Percentiles rank a stretch among this genome's conserved stretches.
These are phyloP conservation scores for Ochropacha duplaris DNA, from an alignment of 2,888 invertebrate species.

Conservation along the genomic window DNA sequence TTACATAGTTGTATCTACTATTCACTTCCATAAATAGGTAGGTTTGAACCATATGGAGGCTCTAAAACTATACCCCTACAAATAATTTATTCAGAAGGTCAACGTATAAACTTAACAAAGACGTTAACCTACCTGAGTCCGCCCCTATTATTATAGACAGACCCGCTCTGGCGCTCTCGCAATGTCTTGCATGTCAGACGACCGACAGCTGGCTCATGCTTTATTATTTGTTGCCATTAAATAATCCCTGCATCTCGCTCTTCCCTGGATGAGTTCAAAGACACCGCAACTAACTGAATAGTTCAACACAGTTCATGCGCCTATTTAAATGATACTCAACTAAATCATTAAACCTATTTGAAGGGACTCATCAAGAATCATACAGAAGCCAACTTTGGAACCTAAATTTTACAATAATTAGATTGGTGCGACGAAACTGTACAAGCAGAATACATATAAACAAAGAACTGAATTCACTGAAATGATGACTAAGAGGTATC, in stretches of 20 bases:
- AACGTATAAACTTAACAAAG: constrained; percentile 15
- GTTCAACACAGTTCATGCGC: constrained; percentile 51
- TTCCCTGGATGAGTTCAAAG: constrained; percentile 67
- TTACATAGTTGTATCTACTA: too few species aligned
- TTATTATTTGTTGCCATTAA: constrained; percentile 58
- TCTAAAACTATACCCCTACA: neutral
- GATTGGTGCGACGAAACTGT: constrained; percentile 10
- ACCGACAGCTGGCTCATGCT: constrained; percentile 64
- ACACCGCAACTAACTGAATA: constrained; percentile 47
- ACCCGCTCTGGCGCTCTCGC: constrained; percentile 22
- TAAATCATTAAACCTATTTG: constrained; percentile 3
- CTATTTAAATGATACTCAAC: constrained; percentile 33
- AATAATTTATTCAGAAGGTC: neutral
- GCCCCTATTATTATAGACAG: constrained; percentile 44
- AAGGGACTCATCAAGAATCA: too few species aligned
- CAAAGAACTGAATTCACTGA: constrained; percentile 41
- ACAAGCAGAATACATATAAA: constrained; percentile 29
- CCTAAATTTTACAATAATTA: constrained; percentile 11
- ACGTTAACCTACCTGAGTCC: constrained; percentile 64
- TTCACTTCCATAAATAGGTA: neutral
- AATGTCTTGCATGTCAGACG: constrained; percentile 38
- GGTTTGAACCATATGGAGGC: neutral
- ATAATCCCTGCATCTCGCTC: constrained; percentile 53
- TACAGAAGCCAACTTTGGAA: neutral
- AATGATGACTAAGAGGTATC: constrained; percentile 46